These are phyloP conservation scores for Loriculus beryllinus DNA, from an alignment of 2,797 vertebrate species.

Conservation along the genomic window DNA sequence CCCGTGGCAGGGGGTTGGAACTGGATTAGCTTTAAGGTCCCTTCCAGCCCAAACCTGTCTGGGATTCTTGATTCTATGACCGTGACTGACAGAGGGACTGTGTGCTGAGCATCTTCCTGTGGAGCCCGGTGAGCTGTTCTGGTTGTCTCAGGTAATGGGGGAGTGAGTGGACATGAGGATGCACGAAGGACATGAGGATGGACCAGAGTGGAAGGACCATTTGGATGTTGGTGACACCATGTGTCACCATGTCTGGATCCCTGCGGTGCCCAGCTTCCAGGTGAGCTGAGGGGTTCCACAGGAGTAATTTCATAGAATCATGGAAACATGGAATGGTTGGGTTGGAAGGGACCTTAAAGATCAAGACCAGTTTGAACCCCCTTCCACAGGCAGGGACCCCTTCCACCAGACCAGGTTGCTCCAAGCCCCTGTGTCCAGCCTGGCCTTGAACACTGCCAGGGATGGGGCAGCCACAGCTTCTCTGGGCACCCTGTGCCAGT, in stretches of 20 bases:
- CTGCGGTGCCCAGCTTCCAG: accelerated
- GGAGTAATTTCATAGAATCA: background rate
- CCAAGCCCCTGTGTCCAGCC: background rate
- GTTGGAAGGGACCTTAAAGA: background rate
- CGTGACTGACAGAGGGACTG: accelerated
- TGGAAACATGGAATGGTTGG: background rate
- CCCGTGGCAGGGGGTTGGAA: background rate
- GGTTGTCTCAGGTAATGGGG: background rate
- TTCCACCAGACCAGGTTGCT: background rate
- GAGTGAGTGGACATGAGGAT: background rate
- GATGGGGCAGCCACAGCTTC: background rate
- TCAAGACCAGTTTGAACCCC: background rate
- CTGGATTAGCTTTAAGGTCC: background rate
- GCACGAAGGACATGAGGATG: accelerated
- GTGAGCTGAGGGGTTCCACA: background rate
- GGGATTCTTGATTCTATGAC: background rate
- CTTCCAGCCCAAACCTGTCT: background rate
- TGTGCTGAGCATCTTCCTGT: accelerated
- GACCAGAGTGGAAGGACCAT: background rate
- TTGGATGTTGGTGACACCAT: background rate
- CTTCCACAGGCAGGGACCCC: background rate
- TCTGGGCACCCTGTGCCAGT: background rate
- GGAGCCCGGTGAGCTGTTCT: accelerated
- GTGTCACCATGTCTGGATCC: accelerated
- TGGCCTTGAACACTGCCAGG: background rate